Conservation (phyloP, 2,888 invertebrate genomes). For the Xestia xanthographa region DNA sequence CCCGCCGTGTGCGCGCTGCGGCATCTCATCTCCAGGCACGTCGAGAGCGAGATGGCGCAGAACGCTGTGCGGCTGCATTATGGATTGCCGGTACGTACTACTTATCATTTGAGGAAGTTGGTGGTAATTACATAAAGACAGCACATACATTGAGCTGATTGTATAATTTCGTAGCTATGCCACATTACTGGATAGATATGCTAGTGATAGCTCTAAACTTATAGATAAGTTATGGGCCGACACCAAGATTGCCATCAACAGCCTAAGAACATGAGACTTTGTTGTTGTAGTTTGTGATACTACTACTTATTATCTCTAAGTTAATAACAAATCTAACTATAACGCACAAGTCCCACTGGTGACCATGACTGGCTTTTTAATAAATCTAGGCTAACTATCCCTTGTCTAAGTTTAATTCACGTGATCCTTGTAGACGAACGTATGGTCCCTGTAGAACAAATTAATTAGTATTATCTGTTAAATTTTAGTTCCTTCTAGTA, state of each 20-base stretch:
- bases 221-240: background rate
- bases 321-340: background rate
- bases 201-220: background rate
- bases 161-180: background rate
- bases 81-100: constrained; percentile 94
- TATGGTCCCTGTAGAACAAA: background rate
- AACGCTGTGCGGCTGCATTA: constrained; percentile 98
- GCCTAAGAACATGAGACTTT: too few relatives aligned
- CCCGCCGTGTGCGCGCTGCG: constrained; percentile 99
- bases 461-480: background rate
- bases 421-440: too few relatives aligned
- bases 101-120: background rate
- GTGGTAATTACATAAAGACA: background rate
- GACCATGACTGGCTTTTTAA: too few relatives aligned
- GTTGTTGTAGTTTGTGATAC: background rate
- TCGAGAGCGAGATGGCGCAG: constrained; percentile 99
- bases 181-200: background rate
- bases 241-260: too few relatives aligned
- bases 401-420: too few relatives aligned
- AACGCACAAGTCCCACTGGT: too few relatives aligned
- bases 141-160: background rate
- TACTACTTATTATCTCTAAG: background rate
- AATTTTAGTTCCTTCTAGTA: background rate
- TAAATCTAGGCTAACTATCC: too few relatives aligned
- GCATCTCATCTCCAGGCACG: constrained; percentile 98